Evolutionary conservation across 2,113 vertebrate genomes (phyloP).

Genomic region (Aldabrachelys gigantea): DNA sequence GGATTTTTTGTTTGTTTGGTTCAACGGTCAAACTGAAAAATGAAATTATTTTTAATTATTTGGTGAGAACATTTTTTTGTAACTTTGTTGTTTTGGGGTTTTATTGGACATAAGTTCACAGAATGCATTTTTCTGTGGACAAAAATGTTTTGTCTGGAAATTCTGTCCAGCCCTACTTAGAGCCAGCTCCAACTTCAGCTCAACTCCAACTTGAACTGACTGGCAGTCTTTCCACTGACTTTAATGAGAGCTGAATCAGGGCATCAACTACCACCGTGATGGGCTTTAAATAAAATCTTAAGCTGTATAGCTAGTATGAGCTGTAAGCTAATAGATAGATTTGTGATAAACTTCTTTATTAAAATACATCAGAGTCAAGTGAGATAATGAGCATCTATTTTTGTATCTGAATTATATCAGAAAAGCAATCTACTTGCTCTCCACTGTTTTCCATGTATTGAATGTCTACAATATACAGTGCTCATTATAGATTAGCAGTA

Average conservation of each 20-base stretch:
- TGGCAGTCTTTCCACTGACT: background rate
- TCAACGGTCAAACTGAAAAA: background rate
- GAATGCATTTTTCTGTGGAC: background rate
- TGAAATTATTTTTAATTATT: background rate
- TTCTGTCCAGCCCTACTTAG: background rate
- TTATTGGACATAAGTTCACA: background rate
- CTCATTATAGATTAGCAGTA: constrained; percentile 34
- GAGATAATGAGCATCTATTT: background rate
- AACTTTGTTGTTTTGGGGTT: background rate
- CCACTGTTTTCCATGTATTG: background rate
- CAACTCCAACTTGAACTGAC: constrained; percentile 15
- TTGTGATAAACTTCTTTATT: background rate
- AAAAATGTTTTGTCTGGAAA: background rate
- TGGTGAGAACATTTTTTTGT: background rate
- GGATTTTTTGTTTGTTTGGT: background rate
- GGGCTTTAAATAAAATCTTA: background rate
- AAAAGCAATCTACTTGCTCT: background rate
- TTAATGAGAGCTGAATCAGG: background rate
- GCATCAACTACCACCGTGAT: too few relatives aligned
- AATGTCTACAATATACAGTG: background rate
- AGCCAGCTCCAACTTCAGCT: background rate
- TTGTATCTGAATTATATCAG: background rate
- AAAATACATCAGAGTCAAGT: background rate
- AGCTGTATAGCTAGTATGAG: background rate
- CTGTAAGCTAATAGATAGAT: background rate